Base-by-base conservation (phyloP, 2,888 invertebrate species). In the Epistrophe grossulariae region DNA sequence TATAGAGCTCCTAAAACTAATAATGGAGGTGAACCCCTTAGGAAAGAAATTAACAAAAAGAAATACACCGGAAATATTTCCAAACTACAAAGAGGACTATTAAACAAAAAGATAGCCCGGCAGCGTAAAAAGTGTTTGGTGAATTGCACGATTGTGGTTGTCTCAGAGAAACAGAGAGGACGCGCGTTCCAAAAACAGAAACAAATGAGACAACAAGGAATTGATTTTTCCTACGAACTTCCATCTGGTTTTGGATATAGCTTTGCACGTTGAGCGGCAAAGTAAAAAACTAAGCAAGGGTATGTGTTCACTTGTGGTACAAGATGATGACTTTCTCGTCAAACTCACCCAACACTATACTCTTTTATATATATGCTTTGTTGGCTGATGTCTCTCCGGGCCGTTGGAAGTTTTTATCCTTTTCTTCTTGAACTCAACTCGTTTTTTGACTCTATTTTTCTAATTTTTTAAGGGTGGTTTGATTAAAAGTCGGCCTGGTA, bases 151-250 rank as follows among this genome's bases (percentile, higher is more conserved):
- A 83, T 71, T 87, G 72, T 72, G 87, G 87, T 79, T 74, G 79
- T 45, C 43, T 48, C 13, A 9, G 70, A 83, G 82, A 66, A 55
- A 76, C 74, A 79, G 76, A 83, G 76, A 64, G 59, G 57, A 83
- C 52, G 71, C 52, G 71, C 76, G 76, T 72, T 62, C 60, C 60
- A 71, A 74, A 79, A 87, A 76, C 60, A 71, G 78, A 79, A 87
- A 76, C 72, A 87, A 87, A 76, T 79, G 79, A 83, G 87, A 87
- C 87, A 79, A 87, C 83, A 83, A 79, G 74, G 83, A 83, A 87
- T 87, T 87, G 87, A 87, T 83, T 87, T 85, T 87, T 87, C 72
- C 66, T 85, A 28, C n/a, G 70, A 77, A 57, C 70, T 74, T 78
- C 71, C 62, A 79, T 82, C 66, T 19, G 7, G 62, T 74, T 59